These are phyloP conservation scores for Podiceps cristatus DNA, from an alignment of 2,113 vertebrate species.

Conservation along the genomic window DNA sequence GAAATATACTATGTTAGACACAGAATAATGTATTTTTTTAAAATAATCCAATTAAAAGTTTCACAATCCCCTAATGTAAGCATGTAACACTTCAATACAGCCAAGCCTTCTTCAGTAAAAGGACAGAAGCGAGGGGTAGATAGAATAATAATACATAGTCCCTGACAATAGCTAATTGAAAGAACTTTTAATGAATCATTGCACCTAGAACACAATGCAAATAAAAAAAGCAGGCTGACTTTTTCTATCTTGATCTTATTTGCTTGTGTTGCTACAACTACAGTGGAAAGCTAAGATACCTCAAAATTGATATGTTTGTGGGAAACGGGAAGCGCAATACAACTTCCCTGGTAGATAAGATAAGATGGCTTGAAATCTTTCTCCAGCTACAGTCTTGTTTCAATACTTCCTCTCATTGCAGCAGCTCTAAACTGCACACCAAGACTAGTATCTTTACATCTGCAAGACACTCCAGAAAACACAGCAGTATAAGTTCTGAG, in stretches of 20 bases:
- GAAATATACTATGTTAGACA: background rate
- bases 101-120: background rate
- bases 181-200: background rate
- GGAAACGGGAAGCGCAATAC: background rate
- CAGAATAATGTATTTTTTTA: background rate
- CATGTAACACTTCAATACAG: background rate
- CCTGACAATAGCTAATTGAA: background rate
- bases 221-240: background rate
- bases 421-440: background rate
- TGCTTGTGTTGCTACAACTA: background rate
- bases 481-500: background rate
- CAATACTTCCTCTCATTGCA: background rate
- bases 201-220: background rate
- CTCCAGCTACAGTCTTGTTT: background rate
- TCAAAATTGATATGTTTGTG: background rate
- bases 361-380: background rate
- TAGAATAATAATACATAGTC: background rate
- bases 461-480: background rate
- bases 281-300: background rate
- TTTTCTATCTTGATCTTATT: background rate
- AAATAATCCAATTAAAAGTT: background rate
- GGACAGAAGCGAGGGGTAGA: background rate
- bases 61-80: background rate
- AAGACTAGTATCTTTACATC: background rate
- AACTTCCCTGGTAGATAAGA: background rate